A percentile compares a stretch with the other conserved stretches of the same genome.
Evolutionary conservation across 2,888 invertebrate genomes (phyloP).

Genomic region (Euphydryas editha): DNA sequence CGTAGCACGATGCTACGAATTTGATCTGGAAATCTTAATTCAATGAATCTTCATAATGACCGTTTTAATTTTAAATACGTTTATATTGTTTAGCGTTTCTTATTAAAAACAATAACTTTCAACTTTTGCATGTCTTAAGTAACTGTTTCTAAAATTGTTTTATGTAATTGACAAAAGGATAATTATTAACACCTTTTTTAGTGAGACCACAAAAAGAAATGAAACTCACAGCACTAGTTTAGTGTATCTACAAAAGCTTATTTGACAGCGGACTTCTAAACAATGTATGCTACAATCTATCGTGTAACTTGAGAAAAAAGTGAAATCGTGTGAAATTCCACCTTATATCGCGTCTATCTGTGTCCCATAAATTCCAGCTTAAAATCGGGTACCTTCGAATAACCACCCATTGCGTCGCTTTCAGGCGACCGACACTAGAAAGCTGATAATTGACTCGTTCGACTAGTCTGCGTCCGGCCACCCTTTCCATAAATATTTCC

Average conservation of each 20-base stretch:
- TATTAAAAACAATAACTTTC: not conserved
- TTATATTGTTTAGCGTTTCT: not conserved
- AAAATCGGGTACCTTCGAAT: constrained; percentile 52
- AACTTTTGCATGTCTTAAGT: not conserved
- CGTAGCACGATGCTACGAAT: constrained; percentile 66
- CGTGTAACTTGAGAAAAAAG: constrained; percentile 41
- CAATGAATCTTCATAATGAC: constrained; percentile 5
- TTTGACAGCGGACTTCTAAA: constrained; percentile 21
- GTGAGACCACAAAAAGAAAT: not conserved
- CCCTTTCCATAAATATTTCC: constrained; percentile 83
- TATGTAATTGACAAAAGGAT: not conserved
- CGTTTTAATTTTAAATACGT: not conserved
- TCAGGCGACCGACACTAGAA: constrained; percentile 61
- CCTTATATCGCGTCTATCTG: constrained; percentile 55
- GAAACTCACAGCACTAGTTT: not conserved
- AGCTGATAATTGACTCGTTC: constrained; percentile 80
- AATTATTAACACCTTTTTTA: not conserved
- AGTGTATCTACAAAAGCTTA: not conserved
- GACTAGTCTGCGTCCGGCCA: constrained; percentile 71
- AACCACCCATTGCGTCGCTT: constrained; percentile 76
- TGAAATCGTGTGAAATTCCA: constrained; percentile 69
- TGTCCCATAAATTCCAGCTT: constrained; percentile 70
- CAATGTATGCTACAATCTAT: constrained; percentile 13
- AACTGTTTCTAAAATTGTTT: not conserved
- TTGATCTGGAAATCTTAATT: constrained; percentile 20